Base-by-base conservation (phyloP, 2,888 invertebrate genomes). In the Brachypalpus laphriformis region DNA sequence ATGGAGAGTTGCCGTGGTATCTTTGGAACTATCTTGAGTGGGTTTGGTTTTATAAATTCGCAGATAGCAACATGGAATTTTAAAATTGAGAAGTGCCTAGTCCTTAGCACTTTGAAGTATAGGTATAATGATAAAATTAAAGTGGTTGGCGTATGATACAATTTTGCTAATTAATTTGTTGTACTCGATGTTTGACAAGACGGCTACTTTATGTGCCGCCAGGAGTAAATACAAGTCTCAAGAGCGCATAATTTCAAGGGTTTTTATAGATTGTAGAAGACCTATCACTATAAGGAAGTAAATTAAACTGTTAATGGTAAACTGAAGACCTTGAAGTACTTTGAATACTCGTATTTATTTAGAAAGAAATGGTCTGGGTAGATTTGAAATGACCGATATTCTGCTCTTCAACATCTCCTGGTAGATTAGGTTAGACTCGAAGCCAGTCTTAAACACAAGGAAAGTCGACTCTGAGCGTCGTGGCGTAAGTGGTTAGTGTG, bases 141-240 rank as follows among this genome's bases (percentile, higher is more conserved):
- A 4, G 16, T n/a, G 16, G 22, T n/a, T n/a, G n/a, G n/a, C n/a
- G n/a, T 4, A 2, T 42, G 22, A 16, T 25, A 9, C 65, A 65
- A 37, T 49, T 25, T 59, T 14, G 6, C 11, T 61, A 54, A 68
- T 68, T 42, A 54, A 4, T 54, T 68, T 51, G 25, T 40, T 45
- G 9, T 20, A 45, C 45, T 70, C 2, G 0, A 18, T 31, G 56
- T 6, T 42, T 42, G 40, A 45, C 42, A 45, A 28, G 42, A 18
- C 16, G 11, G 25, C 14, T 56, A 16, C 16, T 16, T 14, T 51
- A 9, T 25, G 18, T 6, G 8, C 42, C 42, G 16, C 3, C 40
- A 25, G 25, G 6, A 11, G 7, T 9, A 25, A 45, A 28, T 28
- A 18, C 14, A 1, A 16, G 1, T 1, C 14, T 18, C 3, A 16